Evolutionary conservation across 1,140 invertebrate species (phyloP).

Genomic region (Polypedilum vanderplanki): DNA sequence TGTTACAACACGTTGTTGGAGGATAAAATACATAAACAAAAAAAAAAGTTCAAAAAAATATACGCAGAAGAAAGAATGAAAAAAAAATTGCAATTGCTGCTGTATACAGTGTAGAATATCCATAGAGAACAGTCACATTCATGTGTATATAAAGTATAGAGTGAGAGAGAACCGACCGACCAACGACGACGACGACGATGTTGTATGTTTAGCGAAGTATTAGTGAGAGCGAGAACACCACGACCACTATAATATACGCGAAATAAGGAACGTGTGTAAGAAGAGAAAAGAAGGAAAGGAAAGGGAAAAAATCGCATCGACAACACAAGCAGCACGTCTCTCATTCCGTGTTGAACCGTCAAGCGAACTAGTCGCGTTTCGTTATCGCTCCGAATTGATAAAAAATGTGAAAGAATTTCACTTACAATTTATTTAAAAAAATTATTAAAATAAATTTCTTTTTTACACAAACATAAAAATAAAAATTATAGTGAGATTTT

Average conservation of each 20-base stretch:
- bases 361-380: slow-evolving; percentile 21
- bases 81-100: slow-evolving; percentile 23
- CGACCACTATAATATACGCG: not conserved
- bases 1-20: slow-evolving; percentile 26
- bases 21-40: slow-evolving; percentile 25
- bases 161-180: not conserved
- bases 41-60: not conserved
- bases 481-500: not conserved
- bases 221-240: not conserved
- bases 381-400: not conserved
- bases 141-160: not conserved
- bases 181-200: not conserved
- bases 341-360: slow-evolving; percentile 23
- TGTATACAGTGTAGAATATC: not conserved
- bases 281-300: not conserved
- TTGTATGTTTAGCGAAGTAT: not conserved
- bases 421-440: not conserved
- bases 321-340: not conserved
- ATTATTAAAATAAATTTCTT: not conserved
- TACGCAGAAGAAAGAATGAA: not conserved
- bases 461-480: not conserved
- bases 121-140: not conserved
- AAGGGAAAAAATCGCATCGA: slow-evolving; percentile 8
- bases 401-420: slow-evolving; percentile 14
- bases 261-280: not conserved